Conservation (phyloP, 2,113 vertebrate species). For the Nycticebus coucang region DNA sequence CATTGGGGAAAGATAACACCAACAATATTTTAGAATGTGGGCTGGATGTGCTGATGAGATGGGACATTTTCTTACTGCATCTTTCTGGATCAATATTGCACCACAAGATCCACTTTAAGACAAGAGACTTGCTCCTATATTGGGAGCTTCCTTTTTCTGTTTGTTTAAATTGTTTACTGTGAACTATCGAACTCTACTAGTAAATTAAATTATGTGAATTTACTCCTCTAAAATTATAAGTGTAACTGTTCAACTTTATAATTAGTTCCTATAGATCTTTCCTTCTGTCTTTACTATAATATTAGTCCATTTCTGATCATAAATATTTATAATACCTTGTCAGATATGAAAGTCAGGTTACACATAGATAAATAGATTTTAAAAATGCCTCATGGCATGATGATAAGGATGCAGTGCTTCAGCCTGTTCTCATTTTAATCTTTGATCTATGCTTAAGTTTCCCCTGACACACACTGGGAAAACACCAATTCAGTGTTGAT, state of each 20-base stretch:
- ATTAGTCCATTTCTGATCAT: neutral
- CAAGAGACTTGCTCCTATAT: too few species aligned
- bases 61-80: neutral
- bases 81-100: neutral
- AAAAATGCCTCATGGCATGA: too few species aligned
- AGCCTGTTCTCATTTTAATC: too few species aligned
- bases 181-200: neutral
- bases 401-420: too few species aligned
- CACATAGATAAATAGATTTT: neutral
- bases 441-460: too few species aligned
- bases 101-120: neutral
- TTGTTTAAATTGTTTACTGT: neutral
- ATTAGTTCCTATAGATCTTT: neutral
- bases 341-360: neutral
- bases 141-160: too few species aligned
- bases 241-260: neutral
- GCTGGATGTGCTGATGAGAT: neutral
- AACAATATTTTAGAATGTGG: too few species aligned
- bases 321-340: neutral
- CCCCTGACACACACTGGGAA: too few species aligned
- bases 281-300: neutral
- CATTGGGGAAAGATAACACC: too few species aligned
- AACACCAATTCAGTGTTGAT: too few species aligned
- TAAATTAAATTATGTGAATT: neutral
- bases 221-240: neutral